phyloP scores from a whole-genome alignment of 2,888 invertebrate species.

The Perdita meconis region DNA sequence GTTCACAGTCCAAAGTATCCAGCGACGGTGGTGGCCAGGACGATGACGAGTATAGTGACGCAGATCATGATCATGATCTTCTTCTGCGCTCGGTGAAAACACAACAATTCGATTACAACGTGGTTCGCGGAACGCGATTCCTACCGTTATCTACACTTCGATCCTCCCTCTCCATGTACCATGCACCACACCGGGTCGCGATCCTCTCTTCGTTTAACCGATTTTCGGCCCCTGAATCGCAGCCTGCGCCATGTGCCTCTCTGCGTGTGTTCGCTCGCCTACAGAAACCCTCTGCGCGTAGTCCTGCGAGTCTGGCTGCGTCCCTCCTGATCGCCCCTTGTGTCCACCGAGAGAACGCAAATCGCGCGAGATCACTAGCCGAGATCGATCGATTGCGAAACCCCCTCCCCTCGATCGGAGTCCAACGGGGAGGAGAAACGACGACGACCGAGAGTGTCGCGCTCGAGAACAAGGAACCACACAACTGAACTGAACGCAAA shows the following conservation, averaged over 20 bases:
- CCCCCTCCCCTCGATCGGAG: too few species aligned
- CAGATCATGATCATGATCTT: slow-evolving; percentile 97
- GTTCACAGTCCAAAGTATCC: slow-evolving; percentile 87
- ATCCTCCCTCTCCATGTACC: slow-evolving; percentile 1
- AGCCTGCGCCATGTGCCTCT: slow-evolving; percentile 30
- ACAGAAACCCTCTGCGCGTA: too few species aligned
- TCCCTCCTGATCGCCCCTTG: too few species aligned
- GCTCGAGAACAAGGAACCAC: slow-evolving; percentile 28
- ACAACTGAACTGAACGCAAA: slow-evolving; percentile 24
- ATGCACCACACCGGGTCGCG: background rate
- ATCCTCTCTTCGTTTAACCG: background rate
- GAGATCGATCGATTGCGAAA: background rate
- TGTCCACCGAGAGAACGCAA: too few species aligned
- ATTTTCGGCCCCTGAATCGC: slow-evolving; percentile 9
- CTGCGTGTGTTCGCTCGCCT: slow-evolving; percentile 36
- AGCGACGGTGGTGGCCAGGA: slow-evolving; percentile 88
- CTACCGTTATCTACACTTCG: slow-evolving; percentile 17
- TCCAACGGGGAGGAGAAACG: too few species aligned
- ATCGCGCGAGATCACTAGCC: background rate
- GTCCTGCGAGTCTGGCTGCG: too few species aligned
- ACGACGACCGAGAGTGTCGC: too few species aligned
- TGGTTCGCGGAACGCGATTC: background rate
- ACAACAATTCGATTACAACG: slow-evolving; percentile 59
- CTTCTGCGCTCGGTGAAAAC: slow-evolving; percentile 89
- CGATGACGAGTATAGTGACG: slow-evolving; percentile 91